Conservation (phyloP, 2,888 invertebrate species). For the Pharmacophagus antenor region DNA sequence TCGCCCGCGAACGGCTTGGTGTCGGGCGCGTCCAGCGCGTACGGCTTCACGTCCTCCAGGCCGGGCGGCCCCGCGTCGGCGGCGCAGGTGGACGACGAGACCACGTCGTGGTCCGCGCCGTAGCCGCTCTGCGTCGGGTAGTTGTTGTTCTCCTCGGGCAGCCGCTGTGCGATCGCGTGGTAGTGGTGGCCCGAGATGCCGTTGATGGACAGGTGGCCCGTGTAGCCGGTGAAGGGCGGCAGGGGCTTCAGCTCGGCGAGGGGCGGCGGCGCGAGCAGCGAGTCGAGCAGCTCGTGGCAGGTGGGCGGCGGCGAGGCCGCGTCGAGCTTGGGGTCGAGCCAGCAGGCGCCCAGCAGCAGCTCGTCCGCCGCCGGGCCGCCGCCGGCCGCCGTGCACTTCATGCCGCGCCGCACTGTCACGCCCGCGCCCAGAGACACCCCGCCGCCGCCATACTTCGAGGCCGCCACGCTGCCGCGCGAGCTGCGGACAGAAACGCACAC, state of each 20-base stretch:
- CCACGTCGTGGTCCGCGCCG: constrained; percentile 85
- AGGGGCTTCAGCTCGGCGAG: constrained; percentile 90
- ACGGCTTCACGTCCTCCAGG: constrained; percentile 82
- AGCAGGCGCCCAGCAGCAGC: constrained; percentile 86
- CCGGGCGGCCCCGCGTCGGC: constrained; percentile 83
- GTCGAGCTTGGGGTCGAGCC: constrained; percentile 84
- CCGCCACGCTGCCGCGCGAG: constrained; percentile 75
- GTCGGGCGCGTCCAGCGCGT: constrained; percentile 78
- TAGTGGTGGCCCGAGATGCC: constrained; percentile 94
- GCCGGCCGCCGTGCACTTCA: constrained; percentile 80
- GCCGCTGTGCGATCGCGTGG: constrained; percentile 89
- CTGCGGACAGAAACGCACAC: constrained; percentile 57
- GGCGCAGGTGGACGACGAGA: constrained; percentile 87
- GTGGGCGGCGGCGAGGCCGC: constrained; percentile 62
- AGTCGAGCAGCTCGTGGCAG: constrained; percentile 86
- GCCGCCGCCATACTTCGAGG: constrained; percentile 77
- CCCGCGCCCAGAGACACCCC: constrained; percentile 70
- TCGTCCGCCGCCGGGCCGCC: constrained; percentile 83
- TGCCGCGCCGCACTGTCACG: constrained; percentile 74
- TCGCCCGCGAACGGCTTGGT: constrained; percentile 74
- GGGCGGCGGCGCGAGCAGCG: constrained; percentile 82
- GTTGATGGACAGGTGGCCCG: constrained; percentile 92
- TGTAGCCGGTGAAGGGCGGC: constrained; percentile 93
- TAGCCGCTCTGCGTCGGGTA: constrained; percentile 83
- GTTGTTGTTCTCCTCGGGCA: constrained; percentile 88